Base-by-base conservation (phyloP, 1,140 invertebrate genomes). In the Hormaphis cornu region DNA sequence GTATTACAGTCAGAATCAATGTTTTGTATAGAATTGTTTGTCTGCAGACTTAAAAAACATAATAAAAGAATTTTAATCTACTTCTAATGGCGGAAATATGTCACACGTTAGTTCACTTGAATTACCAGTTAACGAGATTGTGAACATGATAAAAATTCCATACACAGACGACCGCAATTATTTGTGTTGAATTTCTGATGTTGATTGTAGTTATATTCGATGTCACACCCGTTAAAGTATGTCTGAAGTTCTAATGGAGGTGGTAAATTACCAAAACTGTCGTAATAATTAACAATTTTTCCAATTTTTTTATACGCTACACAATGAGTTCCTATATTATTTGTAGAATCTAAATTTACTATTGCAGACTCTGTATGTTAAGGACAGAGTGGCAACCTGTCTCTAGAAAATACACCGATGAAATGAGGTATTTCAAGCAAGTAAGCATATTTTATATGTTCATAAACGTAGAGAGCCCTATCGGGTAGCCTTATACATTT, bases 281-380 rank as follows among this genome's bases (percentile, higher is more conserved):
- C 75, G 20, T 75, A 78, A 59, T 77, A 76, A 37, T 69, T 35
- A 1, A 77, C 69, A 16, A 70, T 14, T 30, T 75, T 70, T 18
- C 69, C 50, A 10, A 54, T 28, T 72, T 77, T 78, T 26, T 70
- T 69, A 69, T 77, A 78, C 22, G 71, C 71, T n/a, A 75, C 72
- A 76, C 76, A 78, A 71, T 78, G 76, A 8, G 74, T 78, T 3
- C 75, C 75, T 24, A 48, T 26, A 20, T 72, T 73, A 28, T 71
- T n/a, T 69, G 70, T 71, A 58, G 73, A 71, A 72, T 78, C 74
- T 3, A 76, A 42, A 73, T 78, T 78, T 14, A 77, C 59, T 22
- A 77, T 75, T 3, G 71, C 75, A 20, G 46, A 61, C 74, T 78
- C 76, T 58, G 58, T 24, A 69, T 70, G 69, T 3, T 42, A 42